Conservation (phyloP, 1,140 invertebrate genomes). For the Oscheius sp. region DNA sequence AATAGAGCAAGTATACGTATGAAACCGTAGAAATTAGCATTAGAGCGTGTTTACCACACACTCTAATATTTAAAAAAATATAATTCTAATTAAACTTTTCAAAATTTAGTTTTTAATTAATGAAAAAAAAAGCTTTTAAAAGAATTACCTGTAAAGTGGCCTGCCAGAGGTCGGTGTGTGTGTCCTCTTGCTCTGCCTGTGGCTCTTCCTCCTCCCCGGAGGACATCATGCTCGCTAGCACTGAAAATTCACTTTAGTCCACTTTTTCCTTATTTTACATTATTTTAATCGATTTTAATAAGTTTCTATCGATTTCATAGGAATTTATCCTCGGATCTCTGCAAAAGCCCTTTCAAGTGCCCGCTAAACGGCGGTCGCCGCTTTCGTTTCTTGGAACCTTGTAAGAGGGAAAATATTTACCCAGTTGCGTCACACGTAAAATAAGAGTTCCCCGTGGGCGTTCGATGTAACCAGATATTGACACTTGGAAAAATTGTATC, state of each 20-base stretch:
- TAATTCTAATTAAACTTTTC: too few species aligned
- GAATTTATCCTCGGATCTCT: background rate
- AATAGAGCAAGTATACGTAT: too few species aligned
- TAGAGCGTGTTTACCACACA: too few species aligned
- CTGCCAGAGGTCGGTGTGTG: conserved; percentile 55
- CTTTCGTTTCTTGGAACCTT: background rate
- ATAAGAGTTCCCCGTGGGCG: too few species aligned
- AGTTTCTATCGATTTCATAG: background rate
- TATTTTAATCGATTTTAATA: background rate
- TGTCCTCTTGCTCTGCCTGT: conserved; percentile 33
- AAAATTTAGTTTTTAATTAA: too few species aligned
- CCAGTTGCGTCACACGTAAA: background rate
- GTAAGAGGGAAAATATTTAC: background rate
- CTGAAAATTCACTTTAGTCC: conserved; percentile 36
- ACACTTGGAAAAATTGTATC: too few species aligned
- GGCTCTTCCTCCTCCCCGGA: conserved; percentile 49
- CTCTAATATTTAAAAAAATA: too few species aligned
- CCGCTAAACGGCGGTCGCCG: too few species aligned
- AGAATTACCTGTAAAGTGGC: conserved; percentile 56
- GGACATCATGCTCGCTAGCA: conserved; percentile 54
- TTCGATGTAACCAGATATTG: too few species aligned
- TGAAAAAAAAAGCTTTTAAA: background rate
- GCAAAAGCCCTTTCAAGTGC: too few species aligned
- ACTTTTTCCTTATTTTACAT: background rate
- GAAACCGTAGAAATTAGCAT: too few species aligned